Evolutionary conservation across 2,797 vertebrate genomes (phyloP), one percentile per base, ranked within the genome.

Genomic region (Nyctalus aviator): DNA sequence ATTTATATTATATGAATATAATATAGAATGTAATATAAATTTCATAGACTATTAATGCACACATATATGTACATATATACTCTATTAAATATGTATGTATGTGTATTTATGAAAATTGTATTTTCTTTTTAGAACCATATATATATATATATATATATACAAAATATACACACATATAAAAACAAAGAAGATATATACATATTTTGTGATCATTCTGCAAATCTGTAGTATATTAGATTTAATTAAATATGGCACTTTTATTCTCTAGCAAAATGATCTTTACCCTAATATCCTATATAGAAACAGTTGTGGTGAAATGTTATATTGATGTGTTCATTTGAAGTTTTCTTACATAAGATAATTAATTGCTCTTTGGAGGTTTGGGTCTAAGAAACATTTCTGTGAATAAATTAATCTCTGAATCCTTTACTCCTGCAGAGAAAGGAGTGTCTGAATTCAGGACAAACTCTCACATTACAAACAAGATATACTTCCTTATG

Each of bases 391-490:
- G 17, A 88, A 72, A 8, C 78, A 90, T 64, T 86, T 94, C 37
- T 84, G 53, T 83, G 72, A 83, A 81, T 92, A 92, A 86, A 91
- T 94, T 90, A 94, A 88, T 93, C 57, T 94, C 76, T 81, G 14
- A 30, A 88, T 6, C 7, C 53, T 97, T 96, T 78, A 92, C 62
- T 75, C 82, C 77, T 84, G 83, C 85, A 92, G 72, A 11, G 53
- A 72, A 96, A 93, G 35, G 57, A 91, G 71, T 78, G 20, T 79
- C 90, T 95, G 66, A 97, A 66, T 84, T 96, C 88, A 95, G 73
- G 86, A 93, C 62, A 92, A 92, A 93, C 41, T 92, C 25, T 30
- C 59, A 32, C 35, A 41, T 86, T 62, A 37, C 25, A 88, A 79
- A 93, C n/a, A 95, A 95, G 20, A 73, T 81, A 20, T 57, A 35